These are phyloP conservation scores for Amphibalanus amphitrite DNA, from an alignment of 1,140 invertebrate species.

Conservation along the genomic window DNA sequence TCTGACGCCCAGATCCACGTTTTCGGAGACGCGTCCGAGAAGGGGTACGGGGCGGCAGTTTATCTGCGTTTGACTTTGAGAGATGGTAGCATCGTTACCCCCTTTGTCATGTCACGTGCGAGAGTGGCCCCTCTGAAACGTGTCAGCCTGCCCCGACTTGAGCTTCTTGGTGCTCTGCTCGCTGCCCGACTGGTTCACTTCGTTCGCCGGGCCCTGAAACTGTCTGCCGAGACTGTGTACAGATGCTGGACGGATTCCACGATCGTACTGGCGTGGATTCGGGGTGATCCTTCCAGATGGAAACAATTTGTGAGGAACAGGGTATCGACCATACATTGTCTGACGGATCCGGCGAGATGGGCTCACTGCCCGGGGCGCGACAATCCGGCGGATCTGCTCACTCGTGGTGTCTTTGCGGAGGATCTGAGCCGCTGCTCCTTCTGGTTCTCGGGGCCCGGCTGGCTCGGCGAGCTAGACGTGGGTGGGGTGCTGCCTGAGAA, in stretches of 20 bases:
- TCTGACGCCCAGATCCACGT: not conserved
- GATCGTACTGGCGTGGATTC: not conserved
- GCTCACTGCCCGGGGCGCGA: not conserved
- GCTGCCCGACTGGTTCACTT: not conserved
- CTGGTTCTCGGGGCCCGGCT: no score
- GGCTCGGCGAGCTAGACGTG: no score
- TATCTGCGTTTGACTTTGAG: not conserved
- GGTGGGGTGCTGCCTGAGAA: no score
- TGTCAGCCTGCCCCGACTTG: not conserved
- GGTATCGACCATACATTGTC: not conserved
- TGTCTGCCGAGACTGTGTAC: not conserved
- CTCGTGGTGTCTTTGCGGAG: no score
- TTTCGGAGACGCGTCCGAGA: not conserved
- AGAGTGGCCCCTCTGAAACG: not conserved
- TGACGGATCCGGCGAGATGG: not conserved
- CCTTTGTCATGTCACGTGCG: not conserved
- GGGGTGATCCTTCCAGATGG: no score
- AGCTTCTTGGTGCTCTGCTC: not conserved
- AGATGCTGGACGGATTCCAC: not conserved
- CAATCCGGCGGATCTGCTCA: no score
- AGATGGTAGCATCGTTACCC: not conserved
- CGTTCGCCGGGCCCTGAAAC: not conserved
- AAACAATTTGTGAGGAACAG: no score
- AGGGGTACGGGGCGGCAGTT: not conserved
- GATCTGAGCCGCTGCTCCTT: no score